These are phyloP conservation scores for Leptopterna dolabrata DNA, from an alignment of 2,888 invertebrate genomes.

Conservation along the genomic window DNA sequence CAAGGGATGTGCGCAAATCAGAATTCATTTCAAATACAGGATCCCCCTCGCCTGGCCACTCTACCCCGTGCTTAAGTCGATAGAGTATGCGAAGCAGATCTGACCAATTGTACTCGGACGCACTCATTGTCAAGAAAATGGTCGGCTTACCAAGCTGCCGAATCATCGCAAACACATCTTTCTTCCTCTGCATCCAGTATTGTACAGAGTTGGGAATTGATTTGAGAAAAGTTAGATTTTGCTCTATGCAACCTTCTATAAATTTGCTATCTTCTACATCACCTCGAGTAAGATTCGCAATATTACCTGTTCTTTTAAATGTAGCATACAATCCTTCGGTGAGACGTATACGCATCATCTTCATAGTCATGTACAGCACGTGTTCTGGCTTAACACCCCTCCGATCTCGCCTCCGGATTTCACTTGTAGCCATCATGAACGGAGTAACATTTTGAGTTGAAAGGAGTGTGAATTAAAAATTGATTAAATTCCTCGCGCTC, in stretches of 20 bases:
- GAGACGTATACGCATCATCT: constrained; percentile 61
- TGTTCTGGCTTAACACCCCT: constrained; percentile 65
- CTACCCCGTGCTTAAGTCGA: neutral
- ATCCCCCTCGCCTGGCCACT: neutral
- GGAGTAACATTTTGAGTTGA: neutral
- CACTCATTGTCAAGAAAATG: neutral
- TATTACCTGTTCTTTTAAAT: neutral
- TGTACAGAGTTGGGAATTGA: neutral
- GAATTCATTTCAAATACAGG: neutral
- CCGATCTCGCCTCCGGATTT: constrained; percentile 66
- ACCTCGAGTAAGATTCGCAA: neutral
- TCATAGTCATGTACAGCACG: constrained; percentile 67
- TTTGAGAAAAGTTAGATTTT: neutral
- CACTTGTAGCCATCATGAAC: constrained; percentile 14
- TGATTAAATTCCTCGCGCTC: too few relatives aligned
- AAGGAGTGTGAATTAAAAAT: too few relatives aligned
- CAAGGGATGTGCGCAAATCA: neutral
- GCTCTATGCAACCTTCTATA: neutral
- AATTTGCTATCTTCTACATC: neutral
- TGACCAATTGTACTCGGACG: neutral
- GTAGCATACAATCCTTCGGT: neutral
- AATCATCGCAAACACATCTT: neutral
- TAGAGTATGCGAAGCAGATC: neutral
- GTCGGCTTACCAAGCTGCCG: neutral
- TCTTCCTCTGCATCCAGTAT: neutral